Evolutionary conservation across 2,888 invertebrate species (phyloP).

Genomic region (Parnassius orleans): DNA sequence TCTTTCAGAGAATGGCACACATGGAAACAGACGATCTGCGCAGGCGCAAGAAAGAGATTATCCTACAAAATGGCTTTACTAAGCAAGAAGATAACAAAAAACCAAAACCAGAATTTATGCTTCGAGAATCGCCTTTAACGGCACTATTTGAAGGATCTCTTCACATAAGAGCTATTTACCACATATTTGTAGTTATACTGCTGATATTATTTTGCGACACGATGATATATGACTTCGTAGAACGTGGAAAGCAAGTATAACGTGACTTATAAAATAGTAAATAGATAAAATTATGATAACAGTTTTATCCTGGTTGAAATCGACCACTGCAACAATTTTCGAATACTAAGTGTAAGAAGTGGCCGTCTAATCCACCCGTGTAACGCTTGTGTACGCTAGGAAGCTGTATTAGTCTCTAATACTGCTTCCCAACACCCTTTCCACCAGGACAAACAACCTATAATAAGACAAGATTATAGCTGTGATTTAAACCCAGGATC

Average conservation of each 20-base stretch:
- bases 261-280: background rate
- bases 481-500: no score
- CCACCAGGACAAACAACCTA: no score
- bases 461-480: no score
- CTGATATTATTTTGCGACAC: slow-evolving; percentile 87
- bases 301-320: background rate
- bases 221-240: slow-evolving; percentile 85
- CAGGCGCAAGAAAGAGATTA: slow-evolving; percentile 32
- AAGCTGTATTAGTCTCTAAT: no score
- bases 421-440: no score
- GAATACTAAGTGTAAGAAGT: no score
- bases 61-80: slow-evolving; percentile 43
- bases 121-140: slow-evolving; percentile 89
- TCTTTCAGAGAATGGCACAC: slow-evolving; percentile 14
- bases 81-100: slow-evolving; percentile 39
- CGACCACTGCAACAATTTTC: background rate
- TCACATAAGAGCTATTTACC: slow-evolving; percentile 91
- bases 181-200: slow-evolving; percentile 90
- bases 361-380: no score
- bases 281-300: background rate
- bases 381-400: no score
- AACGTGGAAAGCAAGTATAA: slow-evolving; percentile 86
- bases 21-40: slow-evolving; percentile 32
- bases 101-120: slow-evolving; percentile 75
- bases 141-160: slow-evolving; percentile 86